A percentile compares a stretch with the other conserved stretches of the same genome.
Evolutionary conservation across 1,140 invertebrate genomes (phyloP).

Genomic region (Medauroidea extradentata): DNA sequence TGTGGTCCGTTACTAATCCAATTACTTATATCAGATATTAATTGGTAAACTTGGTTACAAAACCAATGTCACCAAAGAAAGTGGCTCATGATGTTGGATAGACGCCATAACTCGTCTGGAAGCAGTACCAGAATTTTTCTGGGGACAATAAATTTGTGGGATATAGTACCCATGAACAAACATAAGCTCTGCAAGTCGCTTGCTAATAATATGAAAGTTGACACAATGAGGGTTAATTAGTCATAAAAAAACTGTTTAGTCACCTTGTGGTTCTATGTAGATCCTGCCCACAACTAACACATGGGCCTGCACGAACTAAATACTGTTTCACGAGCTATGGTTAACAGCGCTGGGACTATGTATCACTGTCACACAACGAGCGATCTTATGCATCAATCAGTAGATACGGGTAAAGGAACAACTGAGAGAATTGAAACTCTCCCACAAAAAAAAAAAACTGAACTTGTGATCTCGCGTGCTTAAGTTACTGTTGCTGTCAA

Average conservation of each 20-base stretch:
- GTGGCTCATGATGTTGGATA: neutral
- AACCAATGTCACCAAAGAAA: neutral
- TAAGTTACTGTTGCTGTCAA: no score
- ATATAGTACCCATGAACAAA: neutral
- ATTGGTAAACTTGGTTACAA: neutral
- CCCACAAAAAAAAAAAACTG: neutral
- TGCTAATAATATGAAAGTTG: slow-evolving; percentile 1
- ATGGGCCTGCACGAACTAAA: neutral
- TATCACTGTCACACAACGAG: slow-evolving; percentile 1
- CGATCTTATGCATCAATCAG: neutral
- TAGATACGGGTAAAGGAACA: neutral
- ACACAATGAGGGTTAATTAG: neutral
- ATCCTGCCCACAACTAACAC: neutral
- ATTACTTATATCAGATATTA: neutral
- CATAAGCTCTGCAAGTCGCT: neutral
- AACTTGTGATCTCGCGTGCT: no score
- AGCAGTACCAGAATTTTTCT: slow-evolving; percentile 6
- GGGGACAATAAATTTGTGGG: slow-evolving; percentile 8
- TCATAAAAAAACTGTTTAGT: slow-evolving; percentile 6
- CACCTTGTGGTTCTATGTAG: slow-evolving; percentile 9
- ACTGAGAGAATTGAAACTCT: neutral
- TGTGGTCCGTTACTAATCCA: neutral
- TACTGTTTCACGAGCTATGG: slow-evolving; percentile 1
- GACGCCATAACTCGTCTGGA: neutral
- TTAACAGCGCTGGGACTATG: slow-evolving; percentile 6